Conservation (phyloP, 35 echinoderm and acorn worm genomes). For the Acanthaster planci region DNA sequence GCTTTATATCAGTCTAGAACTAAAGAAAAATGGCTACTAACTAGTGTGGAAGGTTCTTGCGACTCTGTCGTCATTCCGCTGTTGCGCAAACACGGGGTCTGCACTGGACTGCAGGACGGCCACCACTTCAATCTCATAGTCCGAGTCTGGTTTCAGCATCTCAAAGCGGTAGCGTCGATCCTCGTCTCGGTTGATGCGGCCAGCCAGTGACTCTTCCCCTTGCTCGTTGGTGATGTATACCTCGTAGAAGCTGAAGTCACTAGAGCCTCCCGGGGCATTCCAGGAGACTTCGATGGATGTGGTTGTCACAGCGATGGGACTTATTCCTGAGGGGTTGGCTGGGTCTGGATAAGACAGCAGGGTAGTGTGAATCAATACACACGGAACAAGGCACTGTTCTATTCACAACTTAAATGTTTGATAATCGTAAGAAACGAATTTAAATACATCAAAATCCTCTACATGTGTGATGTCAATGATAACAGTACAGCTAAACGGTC, state of each 20-base stretch:
- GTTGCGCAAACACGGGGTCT: neutral
- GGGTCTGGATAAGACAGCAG: conserved; percentile 10
- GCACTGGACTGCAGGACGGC: neutral
- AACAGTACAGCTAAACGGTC: too few species aligned
- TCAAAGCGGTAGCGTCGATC: neutral
- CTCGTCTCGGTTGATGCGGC: neutral
- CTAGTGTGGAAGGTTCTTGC: neutral
- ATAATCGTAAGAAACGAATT: too few species aligned
- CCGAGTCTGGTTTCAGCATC: neutral
- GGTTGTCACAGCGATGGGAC: neutral
- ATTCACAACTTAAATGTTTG: too few species aligned
- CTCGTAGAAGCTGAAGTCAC: neutral
- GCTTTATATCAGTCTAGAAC: too few species aligned
- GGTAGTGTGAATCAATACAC: too few species aligned
- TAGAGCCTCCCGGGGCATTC: neutral
- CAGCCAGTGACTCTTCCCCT: neutral
- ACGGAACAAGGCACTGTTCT: too few species aligned
- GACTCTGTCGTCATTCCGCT: conserved; percentile 15
- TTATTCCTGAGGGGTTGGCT: neutral
- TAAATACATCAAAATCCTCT: too few species aligned
- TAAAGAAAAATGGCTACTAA: neutral
- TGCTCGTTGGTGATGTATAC: neutral
- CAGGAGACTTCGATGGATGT: conserved; percentile 14
- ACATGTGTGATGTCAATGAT: too few species aligned
- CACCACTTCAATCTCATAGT: conserved; percentile 8